Base-by-base conservation (phyloP, 2,797 vertebrate genomes). In the Buphagus erythrorhynchus region DNA sequence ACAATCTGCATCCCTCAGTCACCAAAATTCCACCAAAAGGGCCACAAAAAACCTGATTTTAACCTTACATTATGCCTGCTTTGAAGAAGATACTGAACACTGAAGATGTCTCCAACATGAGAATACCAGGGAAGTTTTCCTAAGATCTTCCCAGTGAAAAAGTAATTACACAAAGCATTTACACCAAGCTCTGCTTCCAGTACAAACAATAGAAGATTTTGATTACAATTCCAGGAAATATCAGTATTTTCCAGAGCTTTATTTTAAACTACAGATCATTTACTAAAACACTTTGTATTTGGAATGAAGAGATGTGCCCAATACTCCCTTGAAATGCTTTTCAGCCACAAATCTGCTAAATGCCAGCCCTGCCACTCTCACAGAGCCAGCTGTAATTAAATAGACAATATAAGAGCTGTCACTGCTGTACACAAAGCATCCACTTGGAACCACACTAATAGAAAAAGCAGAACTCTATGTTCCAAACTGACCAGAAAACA, bases 331-430 rank as follows among this genome's bases (percentile, higher is more conserved):
- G 73, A 85, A 88, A 73, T 5, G 12, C 38, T 63, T 68, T 68
- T 57, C 77, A 91, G 63, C n/a, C 7, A 7, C 59, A 76, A 67
- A 79, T 72, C 46, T 78, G 42, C 51, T 82, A 55, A 89, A 73
- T 4, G 19, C 43, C 65, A 78, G 36, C 36, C 58, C 74, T 84
- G 78, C 33, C 65, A 72, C 52, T 87, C 79, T 62, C 55, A 24
- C 28, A 45, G 46, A 92, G 54, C 62, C 75, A 67, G 33, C 46
- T 67, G 35, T 71, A 88, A 87, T 93, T 94, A 95, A 93, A 95
- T 1, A 68, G 66, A 66, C 79, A 82, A 82, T 71, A 21, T 31
- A 81, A 69, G 49, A 78, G 43, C 29, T 74, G 43, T n/a, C 90
- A 58, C 62, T 69, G 18, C 36, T 33, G 63, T 11, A 82, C 31